Percentiles rank a stretch among this genome's conserved stretches.
These are phyloP conservation scores for Dipus sagitta DNA, from an alignment of 2,797 vertebrate species.

Conservation along the genomic window DNA sequence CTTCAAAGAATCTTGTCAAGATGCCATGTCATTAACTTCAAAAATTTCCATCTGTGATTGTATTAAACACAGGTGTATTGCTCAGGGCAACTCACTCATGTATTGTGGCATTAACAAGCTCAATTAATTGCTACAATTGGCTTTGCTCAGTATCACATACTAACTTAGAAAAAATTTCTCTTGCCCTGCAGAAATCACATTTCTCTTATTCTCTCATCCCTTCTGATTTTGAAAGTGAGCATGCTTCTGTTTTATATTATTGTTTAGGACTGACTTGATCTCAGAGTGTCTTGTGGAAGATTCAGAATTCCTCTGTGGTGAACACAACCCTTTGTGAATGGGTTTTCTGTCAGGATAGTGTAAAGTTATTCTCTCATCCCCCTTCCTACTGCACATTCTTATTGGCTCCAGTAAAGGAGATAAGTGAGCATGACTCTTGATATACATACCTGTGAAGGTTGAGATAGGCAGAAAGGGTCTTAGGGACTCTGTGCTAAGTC, in stretches of 20 bases:
- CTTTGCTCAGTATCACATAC: not conserved
- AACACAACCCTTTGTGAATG: not conserved
- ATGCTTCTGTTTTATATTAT: not conserved
- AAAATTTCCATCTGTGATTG: not conserved
- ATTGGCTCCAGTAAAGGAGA: not conserved
- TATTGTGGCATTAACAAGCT: not conserved
- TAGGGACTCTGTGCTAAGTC: not conserved
- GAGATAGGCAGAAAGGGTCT: not conserved
- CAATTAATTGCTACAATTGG: not conserved
- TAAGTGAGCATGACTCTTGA: not conserved
- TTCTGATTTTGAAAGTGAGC: not conserved
- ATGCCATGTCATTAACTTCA: not conserved
- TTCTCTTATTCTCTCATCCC: not conserved
- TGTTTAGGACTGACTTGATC: not conserved
- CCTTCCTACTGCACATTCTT: not conserved
- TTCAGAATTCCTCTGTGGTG: not conserved
- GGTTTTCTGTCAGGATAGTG: not conserved
- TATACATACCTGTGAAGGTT: not conserved
- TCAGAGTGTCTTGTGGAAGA: not conserved
- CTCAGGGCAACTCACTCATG: slow-evolving; percentile 2
- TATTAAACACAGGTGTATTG: slow-evolving; percentile 30
- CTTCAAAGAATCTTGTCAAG: slow-evolving; percentile 40
- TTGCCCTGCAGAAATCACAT: not conserved
- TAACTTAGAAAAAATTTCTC: not conserved
- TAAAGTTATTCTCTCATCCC: not conserved